phyloP scores from a whole-genome alignment of 2,113 vertebrate species.

The Donacobius atricapilla region DNA sequence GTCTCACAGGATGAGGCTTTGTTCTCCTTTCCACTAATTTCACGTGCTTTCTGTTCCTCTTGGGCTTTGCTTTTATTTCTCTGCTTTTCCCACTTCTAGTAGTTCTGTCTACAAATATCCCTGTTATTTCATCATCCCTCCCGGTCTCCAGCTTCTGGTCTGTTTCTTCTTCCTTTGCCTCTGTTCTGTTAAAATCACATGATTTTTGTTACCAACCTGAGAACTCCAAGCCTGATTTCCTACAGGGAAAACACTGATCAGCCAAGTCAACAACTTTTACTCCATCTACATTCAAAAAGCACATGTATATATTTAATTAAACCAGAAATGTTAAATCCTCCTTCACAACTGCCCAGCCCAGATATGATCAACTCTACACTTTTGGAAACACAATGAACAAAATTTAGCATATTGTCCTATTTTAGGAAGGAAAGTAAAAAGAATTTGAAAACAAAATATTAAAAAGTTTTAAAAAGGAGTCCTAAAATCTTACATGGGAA shows the following conservation, averaged over 20 bases:
- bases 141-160: background rate
- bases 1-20: constrained; percentile 36
- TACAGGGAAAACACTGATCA: background rate
- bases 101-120: background rate
- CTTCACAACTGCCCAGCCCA: background rate
- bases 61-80: constrained; percentile 37
- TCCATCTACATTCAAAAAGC: background rate
- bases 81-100: background rate
- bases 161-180: background rate
- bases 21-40: constrained; percentile 25
- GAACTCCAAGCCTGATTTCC: background rate
- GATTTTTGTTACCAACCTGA: background rate
- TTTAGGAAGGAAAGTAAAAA: background rate
- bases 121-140: background rate
- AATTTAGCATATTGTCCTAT: background rate
- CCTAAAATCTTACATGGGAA: background rate
- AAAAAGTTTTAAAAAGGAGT: background rate
- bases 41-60: constrained; percentile 34
- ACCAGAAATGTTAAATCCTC: background rate
- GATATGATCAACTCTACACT: background rate
- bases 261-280: background rate
- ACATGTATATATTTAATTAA: background rate
- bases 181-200: background rate
- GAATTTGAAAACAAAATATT: background rate
- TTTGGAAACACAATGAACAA: background rate